Evolutionary conservation across 2,113 vertebrate genomes (phyloP), one percentile per base, ranked within the genome.

Genomic region (Chlamydotis undulata): DNA sequence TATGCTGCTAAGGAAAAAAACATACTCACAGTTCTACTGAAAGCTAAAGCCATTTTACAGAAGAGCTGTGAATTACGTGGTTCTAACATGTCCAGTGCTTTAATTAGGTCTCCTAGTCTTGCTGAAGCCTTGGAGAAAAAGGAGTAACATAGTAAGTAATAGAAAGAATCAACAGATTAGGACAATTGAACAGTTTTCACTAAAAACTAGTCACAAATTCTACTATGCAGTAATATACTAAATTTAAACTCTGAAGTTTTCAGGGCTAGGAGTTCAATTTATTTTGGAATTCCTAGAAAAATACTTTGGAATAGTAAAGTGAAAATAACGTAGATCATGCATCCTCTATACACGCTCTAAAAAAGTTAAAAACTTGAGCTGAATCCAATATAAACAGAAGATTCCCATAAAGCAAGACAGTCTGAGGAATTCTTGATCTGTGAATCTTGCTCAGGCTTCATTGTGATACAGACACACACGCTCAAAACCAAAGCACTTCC

Each of bases 21-120:
- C 14, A 70, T 67, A 96, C 98, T 98, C 98, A 99, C 99, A 94
- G 98, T 98, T 97, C 99, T 98, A 81, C 98, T 99, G 97, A 99
- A 99, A 90, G 99, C 98, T 31, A 99, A 59, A 59, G 99, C 99
- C 97, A 99, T 98, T 95, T 97, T 98, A 96, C 97, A 99, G 93
- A 98, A 98, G 18, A 99, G 98, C 39, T 98, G 98, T 6, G 98
- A 97, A 94, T 99, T 99, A 79, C 82, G 96, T 50, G 99, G 99
- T 89, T 99, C 99, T 97, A 98, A 86, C 10, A 93, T 94, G 37
- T 99, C 98, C 97, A 99, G 76, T 24, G 98, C 98, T 94, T 96
- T 98, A 93, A 98, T 97, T 61, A 99, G 97, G 86, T 98, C 98
- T 89, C 97, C 98, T 83, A 99, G 97, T 57, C 97, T 98, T 78